Evolutionary conservation across 2,888 invertebrate species (phyloP).

Genomic region (Fabriciana adippe): DNA sequence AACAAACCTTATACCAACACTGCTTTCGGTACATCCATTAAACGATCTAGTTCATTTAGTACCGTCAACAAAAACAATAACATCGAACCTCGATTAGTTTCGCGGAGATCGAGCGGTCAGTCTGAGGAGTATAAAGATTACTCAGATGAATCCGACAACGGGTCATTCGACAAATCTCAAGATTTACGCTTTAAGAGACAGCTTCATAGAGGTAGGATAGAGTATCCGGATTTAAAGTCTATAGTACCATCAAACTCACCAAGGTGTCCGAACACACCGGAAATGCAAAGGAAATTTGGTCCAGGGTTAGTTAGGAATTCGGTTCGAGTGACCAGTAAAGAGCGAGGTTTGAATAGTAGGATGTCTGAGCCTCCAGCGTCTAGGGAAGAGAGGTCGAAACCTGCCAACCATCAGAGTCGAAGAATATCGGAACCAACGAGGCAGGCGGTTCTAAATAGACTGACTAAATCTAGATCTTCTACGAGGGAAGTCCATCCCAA

Average conservation of each 20-base stretch:
- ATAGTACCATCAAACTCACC: slow-evolving; percentile 74
- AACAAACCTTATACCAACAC: slow-evolving; percentile 49
- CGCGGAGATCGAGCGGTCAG: slow-evolving; percentile 64
- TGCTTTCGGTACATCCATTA: slow-evolving; percentile 76
- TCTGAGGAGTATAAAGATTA: slow-evolving; percentile 65
- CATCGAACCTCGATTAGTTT: slow-evolving; percentile 57
- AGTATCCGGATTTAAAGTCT: slow-evolving; percentile 76
- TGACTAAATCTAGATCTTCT: slow-evolving; percentile 77
- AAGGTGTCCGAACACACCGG: slow-evolving; percentile 84
- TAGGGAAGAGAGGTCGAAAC: slow-evolving; percentile 64
- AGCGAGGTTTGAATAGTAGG: slow-evolving; percentile 83
- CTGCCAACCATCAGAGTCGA: slow-evolving; percentile 68
- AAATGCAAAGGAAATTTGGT: slow-evolving; percentile 83
- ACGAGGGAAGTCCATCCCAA: slow-evolving; percentile 75
- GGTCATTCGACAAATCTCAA: slow-evolving; percentile 64
- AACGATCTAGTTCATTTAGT: slow-evolving; percentile 86
- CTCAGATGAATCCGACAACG: slow-evolving; percentile 75
- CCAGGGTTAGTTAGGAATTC: slow-evolving; percentile 74
- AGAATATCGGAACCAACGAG: slow-evolving; percentile 68
- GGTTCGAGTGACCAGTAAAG: slow-evolving; percentile 66
- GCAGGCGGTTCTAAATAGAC: slow-evolving; percentile 67
- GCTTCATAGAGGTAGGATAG: slow-evolving; percentile 86
- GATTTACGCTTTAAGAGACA: slow-evolving; percentile 86
- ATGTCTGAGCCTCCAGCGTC: slow-evolving; percentile 79
- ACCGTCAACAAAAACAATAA: slow-evolving; percentile 77